A percentile compares a stretch with the other conserved stretches of the same genome.
These are phyloP conservation scores for Gymnogyps californianus DNA, from an alignment of 2,113 vertebrate genomes.

Conservation along the genomic window DNA sequence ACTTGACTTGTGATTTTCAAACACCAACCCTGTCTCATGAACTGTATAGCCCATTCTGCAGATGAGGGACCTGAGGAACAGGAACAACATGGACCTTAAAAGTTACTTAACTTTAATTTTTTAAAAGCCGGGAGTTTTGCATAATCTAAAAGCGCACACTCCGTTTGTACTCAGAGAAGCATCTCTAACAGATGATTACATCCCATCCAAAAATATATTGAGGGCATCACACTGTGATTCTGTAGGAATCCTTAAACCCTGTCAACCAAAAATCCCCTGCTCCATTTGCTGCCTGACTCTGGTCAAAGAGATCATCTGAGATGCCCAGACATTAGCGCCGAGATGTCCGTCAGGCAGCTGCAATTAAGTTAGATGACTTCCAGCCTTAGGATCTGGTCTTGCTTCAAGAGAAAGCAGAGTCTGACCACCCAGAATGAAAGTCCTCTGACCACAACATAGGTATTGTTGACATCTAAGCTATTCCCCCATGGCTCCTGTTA, in stretches of 20 bases:
- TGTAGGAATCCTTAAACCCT: not conserved
- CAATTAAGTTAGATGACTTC: not conserved
- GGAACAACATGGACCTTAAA: not conserved
- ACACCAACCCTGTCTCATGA: not conserved
- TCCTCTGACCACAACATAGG: not conserved
- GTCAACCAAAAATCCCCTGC: not conserved
- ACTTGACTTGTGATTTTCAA: not conserved
- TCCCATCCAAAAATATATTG: not conserved
- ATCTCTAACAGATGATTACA: not conserved
- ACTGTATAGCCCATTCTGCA: not conserved
- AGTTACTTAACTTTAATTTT: not conserved
- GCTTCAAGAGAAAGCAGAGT: not conserved
- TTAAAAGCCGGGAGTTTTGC: not conserved
- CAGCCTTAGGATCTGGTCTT: not conserved
- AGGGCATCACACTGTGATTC: not conserved
- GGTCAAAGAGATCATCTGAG: not conserved
- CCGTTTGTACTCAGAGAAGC: not conserved
- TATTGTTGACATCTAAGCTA: not conserved
- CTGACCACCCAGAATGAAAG: not conserved
- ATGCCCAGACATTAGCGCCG: accelerated
- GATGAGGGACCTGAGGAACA: not conserved
- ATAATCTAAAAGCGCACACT: not conserved
- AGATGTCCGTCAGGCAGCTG: not conserved
- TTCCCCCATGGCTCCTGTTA: not conserved
- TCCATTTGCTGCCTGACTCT: not conserved